A percentile compares a stretch with the other conserved stretches of the same genome.
phyloP scores from a whole-genome alignment of 2,888 invertebrate species.

The Dynastes grantii region DNA sequence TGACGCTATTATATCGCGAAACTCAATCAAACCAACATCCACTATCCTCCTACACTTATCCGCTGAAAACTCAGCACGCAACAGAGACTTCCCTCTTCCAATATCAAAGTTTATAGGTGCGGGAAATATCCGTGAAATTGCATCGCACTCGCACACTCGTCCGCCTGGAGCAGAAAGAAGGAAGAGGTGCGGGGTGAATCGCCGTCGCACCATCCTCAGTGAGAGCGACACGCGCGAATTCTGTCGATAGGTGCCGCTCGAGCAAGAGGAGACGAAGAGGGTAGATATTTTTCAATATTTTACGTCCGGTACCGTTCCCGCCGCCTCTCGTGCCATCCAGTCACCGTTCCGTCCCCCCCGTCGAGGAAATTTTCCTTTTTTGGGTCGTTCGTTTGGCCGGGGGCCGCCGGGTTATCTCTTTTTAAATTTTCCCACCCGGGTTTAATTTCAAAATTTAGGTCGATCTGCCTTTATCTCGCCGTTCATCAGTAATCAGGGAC shows the following conservation, averaged over 20 bases:
- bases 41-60: background rate
- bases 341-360: slow-evolving; percentile 52
- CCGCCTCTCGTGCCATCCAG: too few relatives aligned
- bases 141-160: slow-evolving; percentile 57
- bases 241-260: slow-evolving; percentile 23
- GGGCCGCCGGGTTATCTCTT: slow-evolving; percentile 59
- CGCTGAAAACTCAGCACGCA: background rate
- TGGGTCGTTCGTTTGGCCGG: slow-evolving; percentile 41
- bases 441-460: slow-evolving; percentile 67
- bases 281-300: slow-evolving; percentile 66
- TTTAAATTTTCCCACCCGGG: slow-evolving; percentile 65
- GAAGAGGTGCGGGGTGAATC: too few relatives aligned
- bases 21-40: background rate
- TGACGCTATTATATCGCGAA: too few relatives aligned
- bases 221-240: slow-evolving; percentile 19
- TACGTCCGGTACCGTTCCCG: slow-evolving; percentile 61
- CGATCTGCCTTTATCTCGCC: slow-evolving; percentile 66
- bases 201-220: slow-evolving; percentile 51
- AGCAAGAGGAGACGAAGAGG: slow-evolving; percentile 49
- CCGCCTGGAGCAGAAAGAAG: background rate
- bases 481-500: slow-evolving; percentile 66
- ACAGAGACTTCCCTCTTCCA: slow-evolving; percentile 15
- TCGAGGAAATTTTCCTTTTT: slow-evolving; percentile 10
- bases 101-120: slow-evolving; percentile 53
- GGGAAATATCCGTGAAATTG: slow-evolving; percentile 67